Evolutionary conservation across 2,888 invertebrate genomes (phyloP), one percentile per base, ranked within the genome.

Genomic region (Volucella bombylans): DNA sequence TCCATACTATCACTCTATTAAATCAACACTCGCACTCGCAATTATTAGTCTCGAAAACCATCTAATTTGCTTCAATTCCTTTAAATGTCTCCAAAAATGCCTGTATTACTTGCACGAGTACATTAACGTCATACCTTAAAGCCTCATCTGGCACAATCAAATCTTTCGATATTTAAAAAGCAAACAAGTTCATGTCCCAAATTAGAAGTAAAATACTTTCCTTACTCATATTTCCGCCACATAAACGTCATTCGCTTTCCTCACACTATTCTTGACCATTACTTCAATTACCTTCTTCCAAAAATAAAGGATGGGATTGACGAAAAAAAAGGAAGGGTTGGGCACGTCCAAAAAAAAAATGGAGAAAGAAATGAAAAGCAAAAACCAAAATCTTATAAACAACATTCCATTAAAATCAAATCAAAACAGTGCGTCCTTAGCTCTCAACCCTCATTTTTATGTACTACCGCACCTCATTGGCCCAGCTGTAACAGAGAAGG

Each of bases 391-490:
- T 54, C 64, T 54, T 62, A 64, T 49, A 55, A 73, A 57, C 47
- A 41, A 49, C 41, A 74, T 47, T 49, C 57, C 55, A 74, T 74
- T 74, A 74, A 65, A 74, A 57, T 74, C 65, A 65, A 65, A 74
- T 65, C 65, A 23, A 57, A 55, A 49, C 47, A 64, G 43, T 31
- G 8, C 31, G 1, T 41, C 65, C 52, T 31, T 52, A 8, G 18
- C 39, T 6, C 47, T 11, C 10, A 65, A 43, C 74, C 39, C 14
- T 54, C 15, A 38, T 54, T 4, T 11, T 23, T 54, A 15, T 12
- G 11, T 8, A 18, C 2, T 10, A 43, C 54, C 43, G n/a, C 38
- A 39, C 14, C 55, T 14, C 43, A 61, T 23, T 6, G 31, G 31
- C 50, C 41, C 11, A 62, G 15, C 50, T 52, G 23, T 1, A 23